A percentile compares a stretch with the other conserved stretches of the same genome.
Conservation (phyloP, 2,113 vertebrate species). For the Chinchilla lanigera region DNA sequence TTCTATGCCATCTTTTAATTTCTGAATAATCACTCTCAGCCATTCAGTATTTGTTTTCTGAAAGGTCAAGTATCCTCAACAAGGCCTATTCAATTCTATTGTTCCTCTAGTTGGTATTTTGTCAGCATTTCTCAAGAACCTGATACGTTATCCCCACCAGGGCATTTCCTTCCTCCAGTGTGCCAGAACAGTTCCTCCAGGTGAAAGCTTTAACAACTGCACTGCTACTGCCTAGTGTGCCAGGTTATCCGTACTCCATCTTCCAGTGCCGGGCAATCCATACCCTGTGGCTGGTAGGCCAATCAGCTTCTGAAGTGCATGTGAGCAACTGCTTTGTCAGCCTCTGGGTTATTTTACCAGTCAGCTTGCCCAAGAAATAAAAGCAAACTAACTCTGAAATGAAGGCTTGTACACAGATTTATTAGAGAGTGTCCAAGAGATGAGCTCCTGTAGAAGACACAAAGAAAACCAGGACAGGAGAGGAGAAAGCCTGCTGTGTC, state of each 20-base stretch:
- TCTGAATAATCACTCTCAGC: neutral
- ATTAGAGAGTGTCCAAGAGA: neutral
- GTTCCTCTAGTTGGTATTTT: neutral
- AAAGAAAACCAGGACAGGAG: neutral
- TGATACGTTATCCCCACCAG: neutral
- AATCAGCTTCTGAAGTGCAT: neutral
- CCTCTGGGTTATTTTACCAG: neutral
- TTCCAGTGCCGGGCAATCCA: neutral
- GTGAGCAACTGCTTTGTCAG: neutral
- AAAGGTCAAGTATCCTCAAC: neutral
- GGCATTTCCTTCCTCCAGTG: neutral
- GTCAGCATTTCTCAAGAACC: neutral
- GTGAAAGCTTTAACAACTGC: neutral
- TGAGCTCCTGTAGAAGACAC: neutral
- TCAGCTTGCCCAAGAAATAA: neutral
- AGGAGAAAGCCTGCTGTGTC: neutral
- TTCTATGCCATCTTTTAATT: neutral
- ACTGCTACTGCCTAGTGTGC: neutral
- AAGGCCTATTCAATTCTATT: neutral
- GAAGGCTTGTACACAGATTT: neutral
- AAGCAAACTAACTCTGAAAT: neutral
- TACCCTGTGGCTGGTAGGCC: neutral
- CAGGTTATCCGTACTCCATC: neutral
- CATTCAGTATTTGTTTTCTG: neutral
- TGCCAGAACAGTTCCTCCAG: neutral